Base-by-base conservation (phyloP, 1,140 invertebrate species). In the Aphidius ervi region DNA sequence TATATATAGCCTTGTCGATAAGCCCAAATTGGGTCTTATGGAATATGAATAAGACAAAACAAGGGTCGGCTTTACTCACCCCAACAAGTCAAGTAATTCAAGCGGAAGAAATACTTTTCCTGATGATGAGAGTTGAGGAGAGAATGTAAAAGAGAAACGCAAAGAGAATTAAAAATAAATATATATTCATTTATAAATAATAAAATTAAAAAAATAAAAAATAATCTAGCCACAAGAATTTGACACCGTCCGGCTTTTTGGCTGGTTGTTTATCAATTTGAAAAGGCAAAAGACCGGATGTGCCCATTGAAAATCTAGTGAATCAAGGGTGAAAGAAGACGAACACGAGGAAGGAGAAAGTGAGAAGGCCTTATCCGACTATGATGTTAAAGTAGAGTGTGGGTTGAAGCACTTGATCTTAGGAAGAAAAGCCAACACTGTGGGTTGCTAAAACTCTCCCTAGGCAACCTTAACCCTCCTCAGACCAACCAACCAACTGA, bases 81-180 rank as follows among this genome's bases (percentile, higher is more conserved):
- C 16, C 9, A 8, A 59, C 54, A 46, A 10, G 23, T 31, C 23
- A 31, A 31, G 23, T 31, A 3, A 31, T 76, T 68, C 69, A 67
- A 71, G 73, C 79, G 76, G 72, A 79, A 80, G 79, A 80, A 77
- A 80, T 80, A 79, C 79, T 80, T 79, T 79, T 76, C 75, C 76
- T 74, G 71, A 71, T 71, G 71, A 67, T 63, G 67, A 31, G 23
- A 31, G 23, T 4, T 31, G 2, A 31, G 4, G 23, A 31, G 23
- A 31, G 4, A 31, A 31, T 31, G 23, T 31, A 3, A 31, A 31
- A 31, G 1, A 31, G 16, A 16, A 16, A 16, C 16, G 16, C 16
- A 16, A 16, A 16, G 16, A 3, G 23, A 31, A 31, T 31, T 3
- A 31, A 31, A 31, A 31, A 31, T 31, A 31, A 1, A 31, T 43